Percentiles rank a stretch among this genome's conserved stretches.
Conservation (phyloP, 2,888 invertebrate species). For the Agrochola circellaris region DNA sequence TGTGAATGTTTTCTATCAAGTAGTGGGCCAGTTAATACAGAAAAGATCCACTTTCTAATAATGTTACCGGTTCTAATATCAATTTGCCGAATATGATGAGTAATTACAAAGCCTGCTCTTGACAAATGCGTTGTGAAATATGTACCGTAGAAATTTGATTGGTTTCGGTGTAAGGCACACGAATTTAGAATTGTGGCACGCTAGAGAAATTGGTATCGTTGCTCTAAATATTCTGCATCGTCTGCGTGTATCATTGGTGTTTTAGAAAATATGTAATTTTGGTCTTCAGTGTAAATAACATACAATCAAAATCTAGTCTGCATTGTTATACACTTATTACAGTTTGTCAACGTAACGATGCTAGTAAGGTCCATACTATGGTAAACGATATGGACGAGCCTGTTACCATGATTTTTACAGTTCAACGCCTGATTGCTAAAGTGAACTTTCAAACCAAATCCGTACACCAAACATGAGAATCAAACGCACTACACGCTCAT, state of each 20-base stretch:
- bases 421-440: background rate
- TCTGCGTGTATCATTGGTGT: constrained; percentile 16
- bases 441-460: background rate
- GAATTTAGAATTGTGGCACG: constrained; percentile 55
- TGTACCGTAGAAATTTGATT: constrained; percentile 86
- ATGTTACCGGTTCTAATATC: constrained; percentile 82
- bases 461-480: constrained; percentile 11
- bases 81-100: constrained; percentile 86
- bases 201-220: constrained; percentile 36
- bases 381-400: background rate
- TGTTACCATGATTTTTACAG: background rate
- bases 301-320: constrained; percentile 1
- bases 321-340: background rate
- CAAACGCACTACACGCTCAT: constrained; percentile 24
- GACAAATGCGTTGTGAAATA: constrained; percentile 88
- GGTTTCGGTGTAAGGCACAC: constrained; percentile 74
- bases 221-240: constrained; percentile 42
- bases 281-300: constrained; percentile 5
- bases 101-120: constrained; percentile 85
- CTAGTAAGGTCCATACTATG: background rate
- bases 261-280: constrained; percentile 27
- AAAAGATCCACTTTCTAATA: constrained; percentile 77
- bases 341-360: constrained; percentile 3
- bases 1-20: constrained; percentile 74
- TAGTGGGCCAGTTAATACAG: constrained; percentile 69